Evolutionary conservation across 2,113 vertebrate species (phyloP).

Genomic region (Spea bombifrons): DNA sequence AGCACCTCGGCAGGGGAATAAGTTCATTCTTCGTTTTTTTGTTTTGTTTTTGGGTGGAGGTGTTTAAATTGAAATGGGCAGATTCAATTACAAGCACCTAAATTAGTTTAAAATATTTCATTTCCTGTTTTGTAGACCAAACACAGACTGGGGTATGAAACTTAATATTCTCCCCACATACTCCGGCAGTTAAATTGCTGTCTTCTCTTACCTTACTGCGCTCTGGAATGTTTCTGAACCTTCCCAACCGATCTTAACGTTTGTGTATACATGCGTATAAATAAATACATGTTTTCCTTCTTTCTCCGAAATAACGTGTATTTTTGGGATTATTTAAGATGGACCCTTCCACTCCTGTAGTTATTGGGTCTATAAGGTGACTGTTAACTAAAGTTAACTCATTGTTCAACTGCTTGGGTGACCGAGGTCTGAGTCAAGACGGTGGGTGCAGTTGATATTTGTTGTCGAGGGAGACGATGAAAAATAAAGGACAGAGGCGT

Average conservation of each 20-base stretch:
- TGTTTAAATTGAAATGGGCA: conserved; percentile 43
- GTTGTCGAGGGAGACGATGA: no score
- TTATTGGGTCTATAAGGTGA: no score
- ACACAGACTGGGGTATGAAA: conserved; percentile 45
- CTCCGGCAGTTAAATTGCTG: conserved; percentile 28
- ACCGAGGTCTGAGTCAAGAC: no score
- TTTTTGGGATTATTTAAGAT: no score
- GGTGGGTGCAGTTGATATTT: no score
- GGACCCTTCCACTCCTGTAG: no score
- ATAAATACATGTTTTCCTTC: no score
- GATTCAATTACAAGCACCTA: conserved; percentile 29
- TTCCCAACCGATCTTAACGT: conserved; percentile 7
- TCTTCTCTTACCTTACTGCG: conserved; percentile 7
- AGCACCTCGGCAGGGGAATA: background rate
- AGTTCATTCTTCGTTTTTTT: conserved; percentile 4
- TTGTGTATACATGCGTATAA: no score
- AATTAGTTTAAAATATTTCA: conserved; percentile 34
- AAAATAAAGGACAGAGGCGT: no score
- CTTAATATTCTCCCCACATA: conserved; percentile 21
- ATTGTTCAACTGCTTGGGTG: no score
- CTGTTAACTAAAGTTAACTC: no score
- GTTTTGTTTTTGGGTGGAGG: background rate
- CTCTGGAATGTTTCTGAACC: conserved; percentile 43
- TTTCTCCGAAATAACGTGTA: no score
- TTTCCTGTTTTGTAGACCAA: conserved; percentile 44